Evolutionary conservation across 1,140 invertebrate species (phyloP).

Genomic region (Diorhabda elongata): DNA sequence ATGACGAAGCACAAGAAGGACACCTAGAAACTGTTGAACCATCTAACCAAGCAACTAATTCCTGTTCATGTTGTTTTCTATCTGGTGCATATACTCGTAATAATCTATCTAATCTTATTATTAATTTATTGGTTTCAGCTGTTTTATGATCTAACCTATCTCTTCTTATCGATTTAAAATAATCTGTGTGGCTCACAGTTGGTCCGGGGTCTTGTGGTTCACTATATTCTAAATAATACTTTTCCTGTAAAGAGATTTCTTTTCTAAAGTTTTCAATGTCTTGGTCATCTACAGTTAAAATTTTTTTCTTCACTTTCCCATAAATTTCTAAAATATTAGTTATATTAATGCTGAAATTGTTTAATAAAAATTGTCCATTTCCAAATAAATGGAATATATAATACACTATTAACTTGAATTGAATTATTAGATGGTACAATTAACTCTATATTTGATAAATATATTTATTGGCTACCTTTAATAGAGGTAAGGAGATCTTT

Average conservation of each 20-base stretch:
- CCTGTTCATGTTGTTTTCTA: slow-evolving; percentile 74
- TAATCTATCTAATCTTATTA: slow-evolving; percentile 91
- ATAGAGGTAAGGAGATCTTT: slow-evolving; percentile 86
- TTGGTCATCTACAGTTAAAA: slow-evolving; percentile 72
- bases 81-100: slow-evolving; percentile 73
- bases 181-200: slow-evolving; percentile 65
- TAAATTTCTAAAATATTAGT: slow-evolving; percentile 64
- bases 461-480: slow-evolving; percentile 61
- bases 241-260: slow-evolving; percentile 42
- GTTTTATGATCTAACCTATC: slow-evolving; percentile 77
- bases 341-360: too few relatives aligned
- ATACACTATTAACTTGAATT: slow-evolving; percentile 11
- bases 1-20: slow-evolving; percentile 84
- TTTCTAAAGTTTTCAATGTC: slow-evolving; percentile 55
- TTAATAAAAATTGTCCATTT: too few relatives aligned
- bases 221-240: slow-evolving; percentile 41
- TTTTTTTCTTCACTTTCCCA: slow-evolving; percentile 84
- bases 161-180: slow-evolving; percentile 69
- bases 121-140: slow-evolving; percentile 91
- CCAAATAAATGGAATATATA: slow-evolving; percentile 7
- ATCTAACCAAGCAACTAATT: slow-evolving; percentile 88
- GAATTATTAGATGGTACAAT: not conserved
- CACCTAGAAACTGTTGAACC: slow-evolving; percentile 86
- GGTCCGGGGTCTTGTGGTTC: slow-evolving; percentile 65
- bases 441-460: slow-evolving; percentile 3